Evolutionary conservation across 2,113 vertebrate species (phyloP).

Genomic region (Ptilorrhoa leucosticta): DNA sequence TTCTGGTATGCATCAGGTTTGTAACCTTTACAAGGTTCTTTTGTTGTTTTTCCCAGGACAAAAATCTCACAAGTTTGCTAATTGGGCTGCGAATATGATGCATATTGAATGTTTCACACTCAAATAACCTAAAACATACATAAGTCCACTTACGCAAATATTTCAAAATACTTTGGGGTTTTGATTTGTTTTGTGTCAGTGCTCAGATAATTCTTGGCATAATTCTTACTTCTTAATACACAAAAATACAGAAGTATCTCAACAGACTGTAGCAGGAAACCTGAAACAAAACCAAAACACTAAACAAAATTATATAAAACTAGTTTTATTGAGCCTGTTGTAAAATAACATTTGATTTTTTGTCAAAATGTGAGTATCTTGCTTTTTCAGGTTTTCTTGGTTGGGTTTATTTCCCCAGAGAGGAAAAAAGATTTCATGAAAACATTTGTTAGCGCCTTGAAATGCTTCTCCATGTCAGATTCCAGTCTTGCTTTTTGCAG

Average conservation of each 20-base stretch:
- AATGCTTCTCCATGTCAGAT: neutral
- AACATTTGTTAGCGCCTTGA: neutral
- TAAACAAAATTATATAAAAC: neutral
- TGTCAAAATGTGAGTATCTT: neutral
- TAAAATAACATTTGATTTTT: neutral
- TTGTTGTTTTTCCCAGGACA: neutral
- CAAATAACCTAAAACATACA: neutral
- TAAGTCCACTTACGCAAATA: neutral
- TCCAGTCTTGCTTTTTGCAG: neutral
- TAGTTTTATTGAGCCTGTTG: neutral
- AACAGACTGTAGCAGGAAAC: neutral
- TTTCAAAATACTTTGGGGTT: neutral
- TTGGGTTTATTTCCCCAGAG: neutral
- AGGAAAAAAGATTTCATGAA: neutral
- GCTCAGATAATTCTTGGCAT: neutral
- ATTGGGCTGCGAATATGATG: neutral
- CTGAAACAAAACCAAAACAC: neutral
- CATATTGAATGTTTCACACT: neutral
- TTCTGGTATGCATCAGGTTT: neutral
- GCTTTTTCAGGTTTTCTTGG: neutral
- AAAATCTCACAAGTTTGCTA: neutral
- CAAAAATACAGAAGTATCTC: neutral
- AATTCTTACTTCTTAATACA: neutral
- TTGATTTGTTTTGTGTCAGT: neutral
- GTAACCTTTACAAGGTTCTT: neutral